A percentile compares a stretch with the other conserved stretches of the same genome.
Evolutionary conservation across 1,140 invertebrate genomes (phyloP).

Genomic region (Muscidifurax raptorellus): DNA sequence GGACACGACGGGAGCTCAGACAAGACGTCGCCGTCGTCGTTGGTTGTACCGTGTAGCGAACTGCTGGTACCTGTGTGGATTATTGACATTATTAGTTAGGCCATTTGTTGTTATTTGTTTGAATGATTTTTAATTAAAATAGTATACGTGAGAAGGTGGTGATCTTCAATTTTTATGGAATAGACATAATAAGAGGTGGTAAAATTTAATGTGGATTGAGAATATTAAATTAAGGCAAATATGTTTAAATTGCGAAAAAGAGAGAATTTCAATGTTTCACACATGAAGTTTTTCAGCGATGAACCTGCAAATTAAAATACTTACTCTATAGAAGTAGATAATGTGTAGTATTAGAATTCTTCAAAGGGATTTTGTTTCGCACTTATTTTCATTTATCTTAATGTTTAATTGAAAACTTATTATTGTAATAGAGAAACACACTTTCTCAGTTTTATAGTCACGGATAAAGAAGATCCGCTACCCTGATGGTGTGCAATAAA

Average conservation of each 20-base stretch:
- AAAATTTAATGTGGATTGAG: not conserved
- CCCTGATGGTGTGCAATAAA: too few relatives aligned
- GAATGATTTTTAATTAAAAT: not conserved
- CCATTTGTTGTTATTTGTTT: not conserved
- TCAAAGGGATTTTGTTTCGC: not conserved
- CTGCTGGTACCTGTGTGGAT: constrained; percentile 61
- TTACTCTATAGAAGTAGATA: not conserved
- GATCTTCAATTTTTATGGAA: not conserved
- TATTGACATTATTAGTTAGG: not conserved
- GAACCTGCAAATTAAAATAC: not conserved
- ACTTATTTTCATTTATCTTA: too few relatives aligned
- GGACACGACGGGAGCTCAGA: constrained; percentile 61
- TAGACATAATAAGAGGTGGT: not conserved
- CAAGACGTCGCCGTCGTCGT: constrained; percentile 67
- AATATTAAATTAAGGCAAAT: too few relatives aligned
- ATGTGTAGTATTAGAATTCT: not conserved
- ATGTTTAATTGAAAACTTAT: too few relatives aligned
- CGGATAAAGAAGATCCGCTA: too few relatives aligned
- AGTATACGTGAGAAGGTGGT: not conserved
- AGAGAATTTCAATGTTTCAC: not conserved
- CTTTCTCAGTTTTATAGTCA: too few relatives aligned
- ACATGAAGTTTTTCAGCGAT: constrained; percentile 32
- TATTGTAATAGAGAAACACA: too few relatives aligned
- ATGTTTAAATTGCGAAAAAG: not conserved
- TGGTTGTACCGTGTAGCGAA: constrained; percentile 64